Evolutionary conservation across 2,888 invertebrate species (phyloP).

Genomic region (Macroteleia sp.): DNA sequence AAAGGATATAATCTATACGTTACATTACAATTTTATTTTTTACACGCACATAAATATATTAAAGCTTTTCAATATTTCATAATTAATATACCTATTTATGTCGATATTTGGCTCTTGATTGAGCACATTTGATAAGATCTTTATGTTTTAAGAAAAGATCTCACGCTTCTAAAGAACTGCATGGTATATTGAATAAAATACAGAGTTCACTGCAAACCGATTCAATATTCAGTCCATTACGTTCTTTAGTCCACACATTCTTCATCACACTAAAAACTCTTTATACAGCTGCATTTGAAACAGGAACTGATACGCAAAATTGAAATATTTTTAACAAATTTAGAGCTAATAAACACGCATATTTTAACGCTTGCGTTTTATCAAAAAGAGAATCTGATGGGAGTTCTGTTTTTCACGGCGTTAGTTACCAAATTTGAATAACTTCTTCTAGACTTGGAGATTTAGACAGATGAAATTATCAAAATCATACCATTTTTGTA

Average conservation of each 20-base stretch:
- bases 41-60: too few species aligned
- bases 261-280: conserved; percentile 17
- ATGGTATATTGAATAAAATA: too few species aligned
- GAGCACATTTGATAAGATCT: background rate
- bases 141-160: background rate
- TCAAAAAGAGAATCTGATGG: conserved; percentile 4
- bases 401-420: conserved; percentile 1
- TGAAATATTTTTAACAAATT: too few species aligned
- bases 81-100: too few species aligned
- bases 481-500: conserved; percentile 8
- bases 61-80: too few species aligned
- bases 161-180: too few species aligned
- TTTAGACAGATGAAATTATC: background rate
- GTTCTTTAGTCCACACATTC: conserved; percentile 1
- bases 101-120: background rate
- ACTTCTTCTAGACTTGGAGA: conserved; percentile 6
- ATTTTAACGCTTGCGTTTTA: background rate
- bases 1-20: too few species aligned
- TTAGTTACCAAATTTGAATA: background rate
- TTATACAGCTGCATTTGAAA: background rate
- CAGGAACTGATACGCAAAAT: too few species aligned
- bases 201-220: too few species aligned
- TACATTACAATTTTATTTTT: too few species aligned
- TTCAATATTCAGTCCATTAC: too few species aligned
- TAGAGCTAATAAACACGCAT: too few species aligned